phyloP scores from a whole-genome alignment of 2,888 invertebrate genomes.

The Thyatira batis region DNA sequence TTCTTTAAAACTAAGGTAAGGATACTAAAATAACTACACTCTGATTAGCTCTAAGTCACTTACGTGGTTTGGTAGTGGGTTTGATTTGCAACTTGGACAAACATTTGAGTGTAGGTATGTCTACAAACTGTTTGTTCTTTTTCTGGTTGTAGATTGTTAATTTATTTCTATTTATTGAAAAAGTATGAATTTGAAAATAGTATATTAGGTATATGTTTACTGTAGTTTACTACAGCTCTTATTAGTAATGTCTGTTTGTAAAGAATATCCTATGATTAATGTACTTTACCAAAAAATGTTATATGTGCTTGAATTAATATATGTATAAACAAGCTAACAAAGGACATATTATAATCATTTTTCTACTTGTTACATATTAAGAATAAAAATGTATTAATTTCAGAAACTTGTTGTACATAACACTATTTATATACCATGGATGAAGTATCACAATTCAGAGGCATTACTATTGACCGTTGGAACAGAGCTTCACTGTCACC shows the following conservation, averaged over 20 bases:
- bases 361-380: background rate
- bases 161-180: no score
- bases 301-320: background rate
- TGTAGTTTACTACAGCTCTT: no score
- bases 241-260: no score
- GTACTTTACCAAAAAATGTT: background rate
- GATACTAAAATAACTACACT: slow-evolving; percentile 8
- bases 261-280: no score
- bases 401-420: slow-evolving; percentile 56
- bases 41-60: no score
- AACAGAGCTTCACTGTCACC: slow-evolving; percentile 54
- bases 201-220: no score
- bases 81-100: no score
- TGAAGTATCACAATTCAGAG: slow-evolving; percentile 51
- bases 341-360: slow-evolving; percentile 24
- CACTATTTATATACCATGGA: slow-evolving; percentile 72
- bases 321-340: slow-evolving; percentile 23
- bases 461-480: slow-evolving; percentile 56
- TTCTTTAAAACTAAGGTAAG: slow-evolving; percentile 51
- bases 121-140: no score
- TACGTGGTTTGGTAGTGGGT: no score
- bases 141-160: no score
- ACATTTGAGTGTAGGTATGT: no score
- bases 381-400: slow-evolving; percentile 20
- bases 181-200: no score